phyloP scores from a whole-genome alignment of 1,140 invertebrate species.

The Choristoneura fumiferana region DNA sequence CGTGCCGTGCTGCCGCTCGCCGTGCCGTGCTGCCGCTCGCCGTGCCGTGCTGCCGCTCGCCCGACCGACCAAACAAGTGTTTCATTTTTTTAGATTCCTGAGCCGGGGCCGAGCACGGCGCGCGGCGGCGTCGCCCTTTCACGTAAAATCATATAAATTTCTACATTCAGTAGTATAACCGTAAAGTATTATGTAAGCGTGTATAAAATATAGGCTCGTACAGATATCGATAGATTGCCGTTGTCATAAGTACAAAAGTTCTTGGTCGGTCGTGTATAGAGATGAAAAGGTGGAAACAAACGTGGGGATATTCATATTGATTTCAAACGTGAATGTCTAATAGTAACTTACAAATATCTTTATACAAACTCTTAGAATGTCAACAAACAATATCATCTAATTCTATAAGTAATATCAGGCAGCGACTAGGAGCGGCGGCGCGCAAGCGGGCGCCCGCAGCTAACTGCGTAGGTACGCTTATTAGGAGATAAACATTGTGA shows the following conservation, averaged over 20 bases:
- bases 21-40: constrained; percentile 21
- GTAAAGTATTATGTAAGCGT: constrained; percentile 25
- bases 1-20: constrained; percentile 1
- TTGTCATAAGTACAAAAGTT: constrained; percentile 46
- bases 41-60: constrained; percentile 27
- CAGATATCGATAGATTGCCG: constrained; percentile 25
- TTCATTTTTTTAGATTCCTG: too few relatives aligned
- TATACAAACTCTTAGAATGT: constrained; percentile 21
- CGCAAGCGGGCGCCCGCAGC: constrained; percentile 23
- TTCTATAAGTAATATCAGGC: constrained; percentile 14
- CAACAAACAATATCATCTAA: constrained; percentile 33
- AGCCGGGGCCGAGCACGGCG: too few relatives aligned
- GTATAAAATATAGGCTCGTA: constrained; percentile 24
- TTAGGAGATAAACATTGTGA: too few relatives aligned
- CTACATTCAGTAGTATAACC: constrained; percentile 13
- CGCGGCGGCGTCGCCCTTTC: neutral
- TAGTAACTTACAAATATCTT: constrained; percentile 27
- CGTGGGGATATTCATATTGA: constrained; percentile 32
- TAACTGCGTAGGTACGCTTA: too few relatives aligned
- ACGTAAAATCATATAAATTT: constrained; percentile 7
- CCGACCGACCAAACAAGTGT: too few relatives aligned
- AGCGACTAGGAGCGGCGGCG: neutral
- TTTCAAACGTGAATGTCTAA: constrained; percentile 34
- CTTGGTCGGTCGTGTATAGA: constrained; percentile 49
- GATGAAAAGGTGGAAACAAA: constrained; percentile 34